phyloP scores from a whole-genome alignment of 2,888 invertebrate species.

The Nomada lathburiana region DNA sequence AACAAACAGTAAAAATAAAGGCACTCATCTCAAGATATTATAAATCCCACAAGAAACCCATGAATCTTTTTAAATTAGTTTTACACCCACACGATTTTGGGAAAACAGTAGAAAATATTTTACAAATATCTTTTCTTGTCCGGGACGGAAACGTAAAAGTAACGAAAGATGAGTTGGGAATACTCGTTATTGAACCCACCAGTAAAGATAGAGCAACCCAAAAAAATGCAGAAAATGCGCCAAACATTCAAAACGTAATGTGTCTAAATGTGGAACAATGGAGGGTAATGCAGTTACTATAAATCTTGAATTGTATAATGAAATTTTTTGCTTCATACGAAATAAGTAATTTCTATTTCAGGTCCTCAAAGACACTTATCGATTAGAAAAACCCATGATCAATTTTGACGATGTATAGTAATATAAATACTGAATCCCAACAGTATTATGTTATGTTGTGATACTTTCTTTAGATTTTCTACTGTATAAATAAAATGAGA shows the following conservation, averaged over 20 bases:
- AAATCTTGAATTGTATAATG: slow-evolving; percentile 43
- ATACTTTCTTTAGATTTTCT: not conserved
- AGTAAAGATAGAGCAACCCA: slow-evolving; percentile 74
- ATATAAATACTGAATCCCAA: slow-evolving; percentile 2
- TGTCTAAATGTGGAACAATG: slow-evolving; percentile 86
- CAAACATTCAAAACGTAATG: slow-evolving; percentile 86
- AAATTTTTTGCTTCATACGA: not conserved
- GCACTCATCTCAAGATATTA: slow-evolving; percentile 85
- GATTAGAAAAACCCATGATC: slow-evolving; percentile 77
- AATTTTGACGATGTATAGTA: slow-evolving; percentile 59
- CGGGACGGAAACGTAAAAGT: slow-evolving; percentile 86
- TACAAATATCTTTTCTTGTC: slow-evolving; percentile 88
- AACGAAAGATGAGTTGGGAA: slow-evolving; percentile 83
- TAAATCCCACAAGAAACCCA: slow-evolving; percentile 82
- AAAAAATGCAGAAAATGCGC: slow-evolving; percentile 71
- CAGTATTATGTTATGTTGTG: slow-evolving; percentile 4
- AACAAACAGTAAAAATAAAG: slow-evolving; percentile 86
- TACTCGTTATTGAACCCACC: slow-evolving; percentile 76
- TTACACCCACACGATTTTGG: slow-evolving; percentile 87
- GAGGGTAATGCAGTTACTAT: slow-evolving; percentile 84
- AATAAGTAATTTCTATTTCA: slow-evolving; percentile 63
- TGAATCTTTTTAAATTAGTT: slow-evolving; percentile 87
- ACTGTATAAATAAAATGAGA: slow-evolving; percentile 1
- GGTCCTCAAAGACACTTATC: slow-evolving; percentile 72
- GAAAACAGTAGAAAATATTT: slow-evolving; percentile 88